Evolutionary conservation across 2,888 invertebrate species (phyloP), one percentile per base, ranked within the genome.

Genomic region (Tromatobia lineatoria): DNA sequence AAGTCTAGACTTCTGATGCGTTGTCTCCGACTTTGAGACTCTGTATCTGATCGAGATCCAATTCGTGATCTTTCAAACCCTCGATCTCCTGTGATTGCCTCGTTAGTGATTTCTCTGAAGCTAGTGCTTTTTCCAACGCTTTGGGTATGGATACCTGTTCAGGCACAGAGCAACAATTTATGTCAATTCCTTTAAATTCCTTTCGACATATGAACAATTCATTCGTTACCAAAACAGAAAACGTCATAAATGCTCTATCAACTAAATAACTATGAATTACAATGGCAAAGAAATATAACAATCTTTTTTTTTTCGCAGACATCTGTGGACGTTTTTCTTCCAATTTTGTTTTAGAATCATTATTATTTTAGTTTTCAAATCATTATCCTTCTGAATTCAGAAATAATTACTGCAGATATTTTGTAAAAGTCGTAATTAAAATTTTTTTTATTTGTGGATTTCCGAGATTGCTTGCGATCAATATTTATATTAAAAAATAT

Each of bases 1-100:
- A 15, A 57, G 34, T 18, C 54, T 76, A 85, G 0, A 67, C 20
- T 45, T 76, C 67, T 18, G 52, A 57, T 38, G 66, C 77, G 15
- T 80, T 80, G 52, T 86, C 85, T 23, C 50, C 80, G 42, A 88
- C 87, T 82, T 86, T 87, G 1, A 90, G 85, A 77, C 86, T 87
- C 23, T 79, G 57, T 57, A 88, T 88, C 79, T 88, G 85, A 66
- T 87, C 74, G 25, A 88, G 70, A 45, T 90, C 86, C 34, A 85
- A 50, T 64, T 88, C 88, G 52, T 83, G 69, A 45, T 89, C 80
- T 23, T 83, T 83, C 45, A 85, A 86, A 54, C 54, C 74, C n/a
- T 88, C 83, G 25, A 86, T 82, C 0, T 86, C 86, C 18, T 82
- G 82, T 3, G 70, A 57, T 47, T 81, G 87, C 66, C 78, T 86